A percentile compares a stretch with the other conserved stretches of the same genome.
These are phyloP conservation scores for Desoria tigrina DNA, from an alignment of 2,888 invertebrate species.

Conservation along the genomic window DNA sequence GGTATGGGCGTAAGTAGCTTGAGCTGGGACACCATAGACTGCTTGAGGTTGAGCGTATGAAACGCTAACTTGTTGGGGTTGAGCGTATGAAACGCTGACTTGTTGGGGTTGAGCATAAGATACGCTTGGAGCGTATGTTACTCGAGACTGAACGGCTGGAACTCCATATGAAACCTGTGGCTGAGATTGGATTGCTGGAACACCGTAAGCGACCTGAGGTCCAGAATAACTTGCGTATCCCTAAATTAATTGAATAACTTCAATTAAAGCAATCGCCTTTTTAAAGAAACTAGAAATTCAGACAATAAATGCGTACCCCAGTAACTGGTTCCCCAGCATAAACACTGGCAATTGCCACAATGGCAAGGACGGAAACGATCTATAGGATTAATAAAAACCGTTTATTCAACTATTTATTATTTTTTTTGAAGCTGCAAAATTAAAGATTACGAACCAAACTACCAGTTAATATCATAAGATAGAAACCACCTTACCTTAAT, in stretches of 20 bases:
- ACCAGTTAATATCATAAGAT: too few species aligned
- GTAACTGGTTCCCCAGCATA: slow-evolving; percentile 26
- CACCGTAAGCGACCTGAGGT: slow-evolving; percentile 16
- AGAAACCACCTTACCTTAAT: too few species aligned
- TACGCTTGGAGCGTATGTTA: background rate
- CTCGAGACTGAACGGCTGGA: slow-evolving; percentile 7
- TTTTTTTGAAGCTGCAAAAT: too few species aligned
- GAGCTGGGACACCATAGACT: slow-evolving; percentile 21
- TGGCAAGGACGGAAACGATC: slow-evolving; percentile 26
- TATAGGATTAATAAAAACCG: slow-evolving; percentile 5
- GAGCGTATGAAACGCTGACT: slow-evolving; percentile 4
- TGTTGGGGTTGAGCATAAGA: slow-evolving; percentile 4
- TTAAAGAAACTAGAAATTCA: too few species aligned
- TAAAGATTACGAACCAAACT: too few species aligned
- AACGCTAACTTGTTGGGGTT: slow-evolving; percentile 18
- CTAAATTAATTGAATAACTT: background rate
- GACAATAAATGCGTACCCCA: too few species aligned
- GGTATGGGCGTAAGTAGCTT: too few species aligned
- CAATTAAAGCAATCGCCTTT: too few species aligned
- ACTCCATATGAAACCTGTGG: too few species aligned
- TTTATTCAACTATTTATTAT: background rate
- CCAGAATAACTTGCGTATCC: slow-evolving; percentile 10
- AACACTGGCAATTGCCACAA: slow-evolving; percentile 25
- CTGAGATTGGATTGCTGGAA: slow-evolving; percentile 9
- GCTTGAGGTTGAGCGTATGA: slow-evolving; percentile 8